Evolutionary conservation across 2,797 vertebrate genomes (phyloP).

Genomic region (Sparidentex hasta): DNA sequence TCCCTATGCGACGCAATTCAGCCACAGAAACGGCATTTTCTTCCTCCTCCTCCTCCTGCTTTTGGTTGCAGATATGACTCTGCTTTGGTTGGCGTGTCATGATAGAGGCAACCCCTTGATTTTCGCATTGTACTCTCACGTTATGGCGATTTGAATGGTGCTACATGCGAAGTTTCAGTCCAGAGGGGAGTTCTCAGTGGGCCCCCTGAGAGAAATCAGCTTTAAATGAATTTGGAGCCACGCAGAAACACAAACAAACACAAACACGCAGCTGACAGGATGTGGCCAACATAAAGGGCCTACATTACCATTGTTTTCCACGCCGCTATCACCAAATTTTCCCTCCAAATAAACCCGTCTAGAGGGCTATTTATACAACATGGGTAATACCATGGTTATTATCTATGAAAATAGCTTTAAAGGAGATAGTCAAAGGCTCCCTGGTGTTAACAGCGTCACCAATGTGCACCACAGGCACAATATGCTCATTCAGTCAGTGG

Average conservation of each 20-base stretch:
- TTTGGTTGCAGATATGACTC: slow-evolving; percentile 23
- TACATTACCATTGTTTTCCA: slow-evolving; percentile 10
- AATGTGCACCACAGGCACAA: slow-evolving; percentile 9
- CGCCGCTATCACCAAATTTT: background rate
- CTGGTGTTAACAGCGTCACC: slow-evolving; percentile 20
- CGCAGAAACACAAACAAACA: too few relatives aligned
- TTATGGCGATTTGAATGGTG: slow-evolving; percentile 20
- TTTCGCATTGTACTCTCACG: slow-evolving; percentile 15
- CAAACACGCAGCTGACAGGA: slow-evolving; percentile 64
- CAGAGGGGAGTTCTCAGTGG: background rate
- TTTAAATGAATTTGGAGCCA: background rate
- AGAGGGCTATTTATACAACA: slow-evolving; percentile 11
- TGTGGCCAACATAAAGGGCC: slow-evolving; percentile 36
- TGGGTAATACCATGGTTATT: slow-evolving; percentile 40
- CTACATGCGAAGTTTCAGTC: slow-evolving; percentile 17
- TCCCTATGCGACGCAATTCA: slow-evolving; percentile 37
- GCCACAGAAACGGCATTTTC: slow-evolving; percentile 13
- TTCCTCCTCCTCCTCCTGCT: background rate
- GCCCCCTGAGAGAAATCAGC: background rate
- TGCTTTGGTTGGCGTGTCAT: slow-evolving; percentile 39
- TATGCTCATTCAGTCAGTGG: slow-evolving; percentile 12
- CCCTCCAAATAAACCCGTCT: slow-evolving; percentile 1
- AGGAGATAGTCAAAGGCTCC: slow-evolving; percentile 45
- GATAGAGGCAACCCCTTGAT: slow-evolving; percentile 13
- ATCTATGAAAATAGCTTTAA: slow-evolving; percentile 55